A percentile compares a stretch with the other conserved stretches of the same genome.
Evolutionary conservation across 1,140 invertebrate genomes (phyloP).

Genomic region (Drosophila pandora): DNA sequence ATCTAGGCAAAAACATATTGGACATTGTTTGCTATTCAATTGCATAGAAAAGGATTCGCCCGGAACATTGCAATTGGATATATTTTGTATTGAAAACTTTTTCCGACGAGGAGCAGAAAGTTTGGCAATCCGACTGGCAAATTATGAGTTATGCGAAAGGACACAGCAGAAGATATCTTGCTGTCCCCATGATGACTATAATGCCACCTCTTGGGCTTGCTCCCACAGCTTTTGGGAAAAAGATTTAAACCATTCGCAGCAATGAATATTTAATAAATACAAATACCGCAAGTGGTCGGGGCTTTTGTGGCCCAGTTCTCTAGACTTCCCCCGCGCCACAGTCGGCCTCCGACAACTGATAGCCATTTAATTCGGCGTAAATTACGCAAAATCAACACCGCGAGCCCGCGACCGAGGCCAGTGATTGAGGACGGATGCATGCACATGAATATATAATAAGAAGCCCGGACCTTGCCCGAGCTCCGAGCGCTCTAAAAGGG

Average conservation of each 20-base stretch:
- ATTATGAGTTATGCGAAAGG: conserved; percentile 48
- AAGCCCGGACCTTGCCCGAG: not conserved
- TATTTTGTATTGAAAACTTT: conserved; percentile 37
- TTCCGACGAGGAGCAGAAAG: conserved; percentile 17
- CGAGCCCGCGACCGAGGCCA: conserved; percentile 35
- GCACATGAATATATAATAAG: conserved; percentile 72
- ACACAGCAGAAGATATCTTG: conserved; percentile 15
- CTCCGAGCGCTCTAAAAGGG: conserved; percentile 41
- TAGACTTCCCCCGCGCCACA: not conserved
- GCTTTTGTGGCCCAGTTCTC: conserved; percentile 2
- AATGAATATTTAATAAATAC: conserved; percentile 75
- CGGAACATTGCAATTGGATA: conserved; percentile 42
- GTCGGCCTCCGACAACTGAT: conserved; percentile 36
- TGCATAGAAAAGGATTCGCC: conserved; percentile 43
- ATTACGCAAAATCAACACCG: conserved; percentile 77
- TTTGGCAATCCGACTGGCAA: conserved; percentile 43
- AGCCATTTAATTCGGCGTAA: conserved; percentile 76
- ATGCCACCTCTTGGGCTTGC: not conserved
- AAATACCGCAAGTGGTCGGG: conserved; percentile 62
- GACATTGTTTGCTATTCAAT: conserved; percentile 51
- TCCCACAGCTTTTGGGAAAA: conserved; percentile 3
- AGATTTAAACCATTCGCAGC: conserved; percentile 64
- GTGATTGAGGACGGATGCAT: conserved; percentile 64
- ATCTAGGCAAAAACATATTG: conserved; percentile 13
- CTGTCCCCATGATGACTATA: conserved; percentile 7